Conservation (phyloP, 2,113 vertebrate species). For the Hippocampus zosterae region DNA sequence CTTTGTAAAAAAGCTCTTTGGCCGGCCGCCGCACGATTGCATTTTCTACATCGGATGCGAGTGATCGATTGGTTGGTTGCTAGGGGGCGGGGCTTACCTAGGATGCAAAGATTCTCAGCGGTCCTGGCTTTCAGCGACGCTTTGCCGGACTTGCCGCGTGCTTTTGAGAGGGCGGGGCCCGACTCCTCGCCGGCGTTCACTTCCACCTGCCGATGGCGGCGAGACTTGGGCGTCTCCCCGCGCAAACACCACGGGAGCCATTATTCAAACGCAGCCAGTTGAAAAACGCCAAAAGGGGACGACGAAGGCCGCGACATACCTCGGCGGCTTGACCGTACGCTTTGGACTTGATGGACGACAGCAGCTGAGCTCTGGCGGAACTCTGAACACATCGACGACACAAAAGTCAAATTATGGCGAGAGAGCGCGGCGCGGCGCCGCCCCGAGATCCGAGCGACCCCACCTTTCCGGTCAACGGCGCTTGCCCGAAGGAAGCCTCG, state of each 20-base stretch:
- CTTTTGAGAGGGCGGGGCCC: neutral
- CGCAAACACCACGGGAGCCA: neutral
- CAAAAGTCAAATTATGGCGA: no score
- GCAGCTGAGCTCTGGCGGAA: slow-evolving; percentile 75
- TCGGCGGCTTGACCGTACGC: slow-evolving; percentile 78
- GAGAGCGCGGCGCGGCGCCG: no score
- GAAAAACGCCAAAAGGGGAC: neutral
- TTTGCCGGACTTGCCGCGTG: slow-evolving; percentile 5
- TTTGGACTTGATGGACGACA: slow-evolving; percentile 84
- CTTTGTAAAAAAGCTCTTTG: no score
- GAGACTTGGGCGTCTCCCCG: slow-evolving; percentile 77
- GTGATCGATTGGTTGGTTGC: no score
- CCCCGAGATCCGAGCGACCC: no score
- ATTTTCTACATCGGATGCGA: no score
- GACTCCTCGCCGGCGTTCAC: slow-evolving; percentile 58
- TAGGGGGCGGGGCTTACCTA: slow-evolving; percentile 59
- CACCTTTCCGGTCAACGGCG: no score
- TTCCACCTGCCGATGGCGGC: slow-evolving; percentile 83
- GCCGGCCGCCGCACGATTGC: no score
- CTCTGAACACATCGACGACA: slow-evolving; percentile 64
- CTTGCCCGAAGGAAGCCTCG: no score
- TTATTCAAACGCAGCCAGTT: neutral
- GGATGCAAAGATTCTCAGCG: slow-evolving; percentile 22
- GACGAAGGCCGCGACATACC: slow-evolving; percentile 64
- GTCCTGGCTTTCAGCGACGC: slow-evolving; percentile 46